Base-by-base conservation (phyloP, 2,888 invertebrate genomes). In the Stramonita haemastoma region DNA sequence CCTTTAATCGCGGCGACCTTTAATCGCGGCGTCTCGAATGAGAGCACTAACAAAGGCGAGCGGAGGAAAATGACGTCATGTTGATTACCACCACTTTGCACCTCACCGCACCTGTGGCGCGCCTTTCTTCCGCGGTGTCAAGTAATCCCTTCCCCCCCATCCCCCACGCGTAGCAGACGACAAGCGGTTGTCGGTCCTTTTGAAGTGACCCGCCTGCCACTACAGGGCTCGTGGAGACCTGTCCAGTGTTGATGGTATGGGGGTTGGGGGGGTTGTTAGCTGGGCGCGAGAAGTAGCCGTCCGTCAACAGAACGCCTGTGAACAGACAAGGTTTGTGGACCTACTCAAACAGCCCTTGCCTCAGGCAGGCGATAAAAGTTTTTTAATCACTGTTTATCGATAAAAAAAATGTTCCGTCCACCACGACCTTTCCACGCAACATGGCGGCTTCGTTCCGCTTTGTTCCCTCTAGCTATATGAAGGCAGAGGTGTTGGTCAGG, bases 71-170 rank as follows among this genome's bases (percentile, higher is more conserved):
- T 83, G 83, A 83, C 83, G 83, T 83, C 83, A 83, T 29, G 11
- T 46, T 83, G 36, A 83, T 83, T 83, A 83, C 83, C 83, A 83
- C 46, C 83, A 83, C 83, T 83, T 83, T 46, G 83, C 83, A 83
- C 83, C 46, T 83, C 83, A 34, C 5, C 2, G 32, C 19, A 36
- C 79, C 36, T 46, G 46, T 83, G 77, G 32, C 46, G 26, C 70
- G 15, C 46, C 26, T 46, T 36, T 46, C 83, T 36, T 83, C 46
- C 83, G 46, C 83, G 83, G 46, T 83, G 46, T 83, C 83, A 83
- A 83, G 29, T 46, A 83, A n/a, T 79, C 77, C 77, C 22, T 17
- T 17, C 15, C n/a, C n/a, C n/a, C n/a, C n/a, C n/a, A n/a, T n/a
- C n/a, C n/a, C n/a, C 46, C 83, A 83, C 83, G 46, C 46, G 83